These are phyloP conservation scores for Platanista minor DNA, from an alignment of 2,113 vertebrate genomes.

Conservation along the genomic window DNA sequence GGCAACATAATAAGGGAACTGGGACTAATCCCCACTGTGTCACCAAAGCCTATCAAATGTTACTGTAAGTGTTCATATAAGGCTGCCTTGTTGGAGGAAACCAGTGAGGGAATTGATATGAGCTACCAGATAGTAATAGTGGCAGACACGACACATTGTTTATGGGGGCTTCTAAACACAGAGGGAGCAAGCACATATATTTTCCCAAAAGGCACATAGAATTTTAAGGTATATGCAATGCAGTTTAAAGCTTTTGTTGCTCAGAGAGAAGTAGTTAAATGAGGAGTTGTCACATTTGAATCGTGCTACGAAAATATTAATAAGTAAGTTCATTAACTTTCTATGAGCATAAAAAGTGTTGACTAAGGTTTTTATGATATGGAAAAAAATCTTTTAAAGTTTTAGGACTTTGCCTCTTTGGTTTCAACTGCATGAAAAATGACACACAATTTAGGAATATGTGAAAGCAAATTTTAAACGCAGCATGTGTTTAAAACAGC, in stretches of 20 bases:
- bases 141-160: not conserved
- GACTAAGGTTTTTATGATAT: slow-evolving; percentile 29
- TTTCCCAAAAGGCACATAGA: slow-evolving; percentile 48
- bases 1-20: not conserved
- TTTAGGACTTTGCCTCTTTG: slow-evolving; percentile 53
- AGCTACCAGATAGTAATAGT: slow-evolving; percentile 51
- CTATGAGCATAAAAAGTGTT: not conserved
- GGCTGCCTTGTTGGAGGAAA: slow-evolving; percentile 4
- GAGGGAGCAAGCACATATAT: not conserved
- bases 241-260: slow-evolving; percentile 39
- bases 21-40: not conserved
- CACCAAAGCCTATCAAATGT: not conserved
- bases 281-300: not conserved
- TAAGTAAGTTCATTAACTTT: slow-evolving; percentile 59
- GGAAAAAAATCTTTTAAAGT: slow-evolving; percentile 13
- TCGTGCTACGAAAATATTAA: slow-evolving; percentile 55
- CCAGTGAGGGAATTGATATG: slow-evolving; percentile 42
- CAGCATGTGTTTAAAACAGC: slow-evolving; percentile 58
- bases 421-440: slow-evolving; percentile 54
- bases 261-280: slow-evolving; percentile 12
- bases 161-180: slow-evolving; percentile 10
- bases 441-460: slow-evolving; percentile 48
- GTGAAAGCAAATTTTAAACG: slow-evolving; percentile 64
- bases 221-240: slow-evolving; percentile 50
- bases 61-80: not conserved